A percentile compares a stretch with the other conserved stretches of the same genome.
phyloP scores from a whole-genome alignment of 2,888 invertebrate species.

The Cybosia mesomella region DNA sequence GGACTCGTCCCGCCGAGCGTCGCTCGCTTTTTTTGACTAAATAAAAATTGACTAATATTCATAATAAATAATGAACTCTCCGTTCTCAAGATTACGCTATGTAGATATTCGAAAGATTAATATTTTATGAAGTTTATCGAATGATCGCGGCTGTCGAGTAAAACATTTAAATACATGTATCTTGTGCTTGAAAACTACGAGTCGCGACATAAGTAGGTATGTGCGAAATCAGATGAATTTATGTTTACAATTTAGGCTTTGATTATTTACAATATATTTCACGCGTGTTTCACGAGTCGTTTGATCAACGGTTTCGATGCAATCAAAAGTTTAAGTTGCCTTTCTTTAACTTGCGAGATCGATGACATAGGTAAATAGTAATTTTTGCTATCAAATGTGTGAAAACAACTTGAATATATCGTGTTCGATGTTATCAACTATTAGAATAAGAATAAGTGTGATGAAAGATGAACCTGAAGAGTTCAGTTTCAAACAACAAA shows the following conservation, averaged over 20 bases:
- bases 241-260: too few species aligned
- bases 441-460: slow-evolving; percentile 3
- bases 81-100: slow-evolving; percentile 79
- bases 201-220: slow-evolving; percentile 23
- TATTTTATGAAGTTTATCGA: slow-evolving; percentile 67
- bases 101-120: slow-evolving; percentile 81
- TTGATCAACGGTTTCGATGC: too few species aligned
- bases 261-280: too few species aligned
- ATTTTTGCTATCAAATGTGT: too few species aligned
- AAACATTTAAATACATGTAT: slow-evolving; percentile 21
- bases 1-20: slow-evolving; percentile 73
- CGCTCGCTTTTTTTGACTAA: slow-evolving; percentile 84
- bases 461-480: background rate
- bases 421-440: background rate
- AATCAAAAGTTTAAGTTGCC: too few species aligned
- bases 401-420: too few species aligned
- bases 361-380: too few species aligned
- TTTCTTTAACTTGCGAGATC: too few species aligned
- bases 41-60: slow-evolving; percentile 88
- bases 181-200: background rate
- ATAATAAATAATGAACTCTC: slow-evolving; percentile 87
- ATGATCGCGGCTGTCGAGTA: slow-evolving; percentile 51
- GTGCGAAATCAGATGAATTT: background rate
- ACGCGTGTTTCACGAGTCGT: too few species aligned
- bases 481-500: background rate